Evolutionary conservation across 1,140 invertebrate genomes (phyloP).

Genomic region (Caligus rogercresseyi): DNA sequence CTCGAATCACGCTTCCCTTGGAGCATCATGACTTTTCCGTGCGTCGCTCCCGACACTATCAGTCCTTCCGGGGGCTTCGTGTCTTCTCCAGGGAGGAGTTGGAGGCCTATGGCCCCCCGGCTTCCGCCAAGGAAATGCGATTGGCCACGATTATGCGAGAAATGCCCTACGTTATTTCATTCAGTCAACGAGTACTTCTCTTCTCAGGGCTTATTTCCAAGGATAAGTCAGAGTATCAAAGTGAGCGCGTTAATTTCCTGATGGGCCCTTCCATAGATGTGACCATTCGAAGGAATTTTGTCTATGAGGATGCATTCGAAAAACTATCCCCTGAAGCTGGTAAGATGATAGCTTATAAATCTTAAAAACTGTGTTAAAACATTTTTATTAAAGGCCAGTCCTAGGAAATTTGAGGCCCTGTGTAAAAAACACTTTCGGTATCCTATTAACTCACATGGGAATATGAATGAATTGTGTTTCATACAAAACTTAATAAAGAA

Average conservation of each 20-base stretch:
- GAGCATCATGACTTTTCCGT: conserved; percentile 43
- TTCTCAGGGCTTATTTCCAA: conserved; percentile 38
- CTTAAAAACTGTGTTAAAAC: no score
- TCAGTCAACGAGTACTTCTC: conserved; percentile 66
- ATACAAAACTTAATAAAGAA: no score
- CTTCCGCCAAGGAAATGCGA: conserved; percentile 69
- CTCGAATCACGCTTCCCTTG: conserved; percentile 26
- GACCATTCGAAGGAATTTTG: conserved; percentile 64
- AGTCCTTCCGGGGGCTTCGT: conserved; percentile 41
- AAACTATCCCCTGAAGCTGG: conserved; percentile 76
- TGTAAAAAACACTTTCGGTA: no score
- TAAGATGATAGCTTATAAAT: no score
- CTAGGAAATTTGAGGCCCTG: no score
- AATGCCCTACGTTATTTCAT: conserved; percentile 80
- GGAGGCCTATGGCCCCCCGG: conserved; percentile 49
- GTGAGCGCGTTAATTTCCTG: conserved; percentile 48
- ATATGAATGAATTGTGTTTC: no score
- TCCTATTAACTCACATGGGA: no score
- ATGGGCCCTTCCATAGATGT: conserved; percentile 56
- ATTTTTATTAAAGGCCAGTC: no score
- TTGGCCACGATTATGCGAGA: conserved; percentile 71
- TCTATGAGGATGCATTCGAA: conserved; percentile 94
- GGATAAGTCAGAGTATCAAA: conserved; percentile 53
- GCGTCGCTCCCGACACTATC: conserved; percentile 36
- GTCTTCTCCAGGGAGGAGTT: conserved; percentile 43